These are phyloP conservation scores for Silurus glanis DNA, from an alignment of 2,113 vertebrate species.

Conservation along the genomic window DNA sequence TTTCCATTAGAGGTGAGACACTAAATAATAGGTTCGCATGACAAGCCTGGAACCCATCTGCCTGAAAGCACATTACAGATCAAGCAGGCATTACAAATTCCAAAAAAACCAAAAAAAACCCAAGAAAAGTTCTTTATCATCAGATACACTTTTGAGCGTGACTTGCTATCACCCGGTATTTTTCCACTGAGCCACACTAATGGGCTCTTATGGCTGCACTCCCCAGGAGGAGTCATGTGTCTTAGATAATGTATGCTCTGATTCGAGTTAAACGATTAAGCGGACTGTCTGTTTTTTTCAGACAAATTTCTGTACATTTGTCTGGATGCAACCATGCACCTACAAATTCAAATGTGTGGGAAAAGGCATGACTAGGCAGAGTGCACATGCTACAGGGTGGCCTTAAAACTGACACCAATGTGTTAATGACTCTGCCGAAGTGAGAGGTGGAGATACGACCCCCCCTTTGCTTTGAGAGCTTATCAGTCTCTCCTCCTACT, in stretches of 20 bases:
- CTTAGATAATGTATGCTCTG: slow-evolving; percentile 52
- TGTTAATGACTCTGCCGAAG: slow-evolving; percentile 54
- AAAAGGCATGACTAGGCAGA: slow-evolving; percentile 17
- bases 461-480: slow-evolving; percentile 26
- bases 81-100: slow-evolving; percentile 26
- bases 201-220: slow-evolving; percentile 43
- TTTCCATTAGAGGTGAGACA: slow-evolving; percentile 7
- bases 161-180: slow-evolving; percentile 47
- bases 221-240: slow-evolving; percentile 50
- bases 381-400: background rate
- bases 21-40: slow-evolving; percentile 21
- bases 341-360: background rate
- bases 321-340: background rate
- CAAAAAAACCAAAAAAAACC: too few relatives aligned
- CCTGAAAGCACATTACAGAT: slow-evolving; percentile 24
- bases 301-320: background rate
- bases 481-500: slow-evolving; percentile 50
- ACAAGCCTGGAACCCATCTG: slow-evolving; percentile 33
- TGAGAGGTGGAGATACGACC: slow-evolving; percentile 22
- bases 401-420: slow-evolving; percentile 39
- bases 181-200: slow-evolving; percentile 51
- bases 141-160: slow-evolving; percentile 41
- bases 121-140: slow-evolving; percentile 45
- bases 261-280: slow-evolving; percentile 56
- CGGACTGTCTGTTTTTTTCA: slow-evolving; percentile 38